Conservation (phyloP, 2,888 invertebrate genomes). For the Sinotaia quadrata region DNA sequence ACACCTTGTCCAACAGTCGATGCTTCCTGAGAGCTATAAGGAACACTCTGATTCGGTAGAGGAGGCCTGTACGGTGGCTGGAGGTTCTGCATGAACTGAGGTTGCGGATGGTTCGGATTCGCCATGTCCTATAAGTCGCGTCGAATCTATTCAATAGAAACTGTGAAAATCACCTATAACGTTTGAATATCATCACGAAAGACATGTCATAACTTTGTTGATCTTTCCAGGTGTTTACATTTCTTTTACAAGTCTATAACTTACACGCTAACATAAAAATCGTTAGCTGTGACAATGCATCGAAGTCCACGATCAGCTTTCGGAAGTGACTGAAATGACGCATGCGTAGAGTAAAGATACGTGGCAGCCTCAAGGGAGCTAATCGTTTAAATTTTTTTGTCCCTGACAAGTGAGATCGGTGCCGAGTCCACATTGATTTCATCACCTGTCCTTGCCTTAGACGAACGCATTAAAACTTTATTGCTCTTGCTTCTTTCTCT, state of each 20-base stretch:
- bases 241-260: constrained; percentile 5
- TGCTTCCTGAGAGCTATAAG: constrained; percentile 5
- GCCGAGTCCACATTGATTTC: neutral
- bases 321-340: constrained; percentile 38
- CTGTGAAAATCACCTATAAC: neutral
- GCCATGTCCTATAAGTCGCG: constrained; percentile 21
- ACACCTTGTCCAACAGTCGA: constrained; percentile 9
- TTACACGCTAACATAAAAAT: constrained; percentile 20
- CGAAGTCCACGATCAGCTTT: constrained; percentile 41
- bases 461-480: neutral
- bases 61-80: constrained; percentile 10
- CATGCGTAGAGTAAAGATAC: constrained; percentile 41
- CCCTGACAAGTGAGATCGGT: neutral
- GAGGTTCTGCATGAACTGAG: constrained; percentile 12
- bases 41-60: constrained; percentile 12
- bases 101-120: constrained; percentile 20
- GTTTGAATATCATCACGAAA: neutral
- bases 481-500: too few species aligned
- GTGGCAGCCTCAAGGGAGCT: constrained; percentile 39
- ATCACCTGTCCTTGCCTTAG: neutral
- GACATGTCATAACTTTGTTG: neutral
- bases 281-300: constrained; percentile 28
- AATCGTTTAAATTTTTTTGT: neutral
- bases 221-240: too few species aligned
- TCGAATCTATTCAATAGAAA: neutral